Base-by-base conservation (phyloP, 2,797 vertebrate genomes). In the Simalia tracyae region DNA sequence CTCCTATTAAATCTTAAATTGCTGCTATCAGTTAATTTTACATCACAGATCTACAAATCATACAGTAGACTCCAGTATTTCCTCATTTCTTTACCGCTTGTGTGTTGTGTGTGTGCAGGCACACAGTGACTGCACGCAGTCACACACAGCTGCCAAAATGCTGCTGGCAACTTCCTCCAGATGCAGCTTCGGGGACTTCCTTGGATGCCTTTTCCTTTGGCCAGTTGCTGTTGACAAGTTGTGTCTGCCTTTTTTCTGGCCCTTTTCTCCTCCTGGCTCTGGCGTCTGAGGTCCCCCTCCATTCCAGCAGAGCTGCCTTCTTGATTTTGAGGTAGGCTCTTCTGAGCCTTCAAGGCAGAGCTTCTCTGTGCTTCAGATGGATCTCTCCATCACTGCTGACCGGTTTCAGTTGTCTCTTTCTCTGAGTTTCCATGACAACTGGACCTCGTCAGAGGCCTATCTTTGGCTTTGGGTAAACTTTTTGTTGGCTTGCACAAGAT, bases 361-460 rank as follows among this genome's bases (percentile, higher is more conserved):
- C 19, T 8, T 90, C 22, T 50, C 7, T 26, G 5, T 60, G 15
- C 87, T 90, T 87, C 42, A 76, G 28, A 86, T 56, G 56, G n/a
- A 76, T 76, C 42, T 63, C 26, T 81, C 17, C 76, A 54, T 8
- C 17, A 2, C 46, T 10, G 15, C 50, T 90, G 3, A 86, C 36
- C 1, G 24, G 61, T 87, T 92, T 90, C 50, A 87, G n/a, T 76
- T 64, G n/a, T 61, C 42, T 36, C 64, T 59, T 84, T 61, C 61
- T 36, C 50, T 26, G 76, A 66, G 87, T 76, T 90, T n/a, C 81
- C 64, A 86, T 90, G 56, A 24, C 84, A 92, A 87, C 89, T 84
- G 8, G 7, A 90, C 76, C n/a, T 84, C 76, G 5, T 46, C 81
- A 76, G 66, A 50, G 56, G 24, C n/a, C 57, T 64, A n/a, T 15